These are phyloP conservation scores for Corythornis cristatus DNA, from an alignment of 2,113 vertebrate genomes.

Conservation along the genomic window DNA sequence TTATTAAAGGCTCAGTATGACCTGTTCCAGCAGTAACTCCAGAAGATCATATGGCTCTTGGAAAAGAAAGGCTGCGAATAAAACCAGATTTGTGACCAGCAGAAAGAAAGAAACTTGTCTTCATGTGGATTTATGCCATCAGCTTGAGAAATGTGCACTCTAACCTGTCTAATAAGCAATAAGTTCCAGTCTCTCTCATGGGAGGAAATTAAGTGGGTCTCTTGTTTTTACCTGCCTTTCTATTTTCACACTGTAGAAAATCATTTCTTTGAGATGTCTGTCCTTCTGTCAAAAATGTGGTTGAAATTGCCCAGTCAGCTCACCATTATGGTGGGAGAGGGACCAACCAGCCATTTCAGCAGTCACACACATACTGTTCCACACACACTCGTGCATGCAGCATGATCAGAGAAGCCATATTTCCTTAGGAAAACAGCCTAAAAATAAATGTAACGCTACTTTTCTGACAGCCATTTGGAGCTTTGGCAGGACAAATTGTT, in stretches of 20 bases:
- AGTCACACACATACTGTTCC: background rate
- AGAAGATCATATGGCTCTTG: background rate
- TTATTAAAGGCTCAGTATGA: background rate
- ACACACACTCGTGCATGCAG: background rate
- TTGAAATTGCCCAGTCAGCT: background rate
- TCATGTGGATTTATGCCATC: background rate
- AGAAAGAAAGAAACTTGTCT: background rate
- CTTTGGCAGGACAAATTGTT: constrained; percentile 32
- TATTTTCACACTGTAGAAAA: constrained; percentile 17
- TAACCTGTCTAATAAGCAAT: constrained; percentile 9
- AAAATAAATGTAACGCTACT: constrained; percentile 19
- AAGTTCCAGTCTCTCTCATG: background rate
- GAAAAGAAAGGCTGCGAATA: background rate
- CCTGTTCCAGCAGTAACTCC: background rate
- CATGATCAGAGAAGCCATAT: constrained; percentile 20
- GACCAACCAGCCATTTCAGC: constrained; percentile 21
- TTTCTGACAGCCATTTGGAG: constrained; percentile 38
- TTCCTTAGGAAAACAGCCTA: constrained; percentile 36
- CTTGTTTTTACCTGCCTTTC: constrained; percentile 11
- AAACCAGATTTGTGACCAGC: background rate
- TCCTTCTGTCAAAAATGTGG: background rate
- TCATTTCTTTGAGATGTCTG: constrained; percentile 11
- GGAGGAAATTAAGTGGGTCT: constrained; percentile 10
- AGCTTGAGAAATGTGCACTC: background rate
- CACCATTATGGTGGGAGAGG: background rate